Evolutionary conservation across 1,140 invertebrate genomes (phyloP).

Genomic region (Brachionus plicatilis): DNA sequence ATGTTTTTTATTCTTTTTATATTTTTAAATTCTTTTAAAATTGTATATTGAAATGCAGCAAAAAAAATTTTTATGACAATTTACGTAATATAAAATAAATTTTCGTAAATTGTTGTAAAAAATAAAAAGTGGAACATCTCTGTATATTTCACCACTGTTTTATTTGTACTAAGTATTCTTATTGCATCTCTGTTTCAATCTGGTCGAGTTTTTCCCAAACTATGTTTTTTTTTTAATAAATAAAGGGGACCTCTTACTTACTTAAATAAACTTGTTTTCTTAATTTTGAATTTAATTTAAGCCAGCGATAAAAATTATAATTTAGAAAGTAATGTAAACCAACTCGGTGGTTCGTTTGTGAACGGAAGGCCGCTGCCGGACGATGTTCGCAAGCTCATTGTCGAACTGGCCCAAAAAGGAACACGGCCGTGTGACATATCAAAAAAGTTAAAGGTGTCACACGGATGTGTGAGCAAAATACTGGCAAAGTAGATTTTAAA

Average conservation of each 20-base stretch:
- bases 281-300: not conserved
- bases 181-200: too few relatives aligned
- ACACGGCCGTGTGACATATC: conserved; percentile 90
- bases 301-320: conserved; percentile 37
- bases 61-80: too few relatives aligned
- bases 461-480: conserved; percentile 93
- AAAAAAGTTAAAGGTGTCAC: conserved; percentile 80
- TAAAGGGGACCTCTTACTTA: not conserved
- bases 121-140: too few relatives aligned
- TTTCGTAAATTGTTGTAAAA: too few relatives aligned
- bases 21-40: too few relatives aligned
- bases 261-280: not conserved
- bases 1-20: too few relatives aligned
- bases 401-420: conserved; percentile 85
- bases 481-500: conserved; percentile 58
- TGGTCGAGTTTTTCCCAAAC: not conserved
- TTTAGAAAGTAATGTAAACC: conserved; percentile 78
- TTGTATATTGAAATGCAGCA: too few relatives aligned
- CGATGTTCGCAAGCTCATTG: conserved; percentile 86
- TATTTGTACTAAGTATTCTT: too few relatives aligned
- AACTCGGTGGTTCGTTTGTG: conserved; percentile 94
- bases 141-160: too few relatives aligned
- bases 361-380: conserved; percentile 91
- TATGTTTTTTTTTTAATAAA: not conserved
- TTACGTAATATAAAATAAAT: too few relatives aligned